These are phyloP conservation scores for Mesorhabditis sp. DNA, from an alignment of 2,888 invertebrate species.

Conservation along the genomic window DNA sequence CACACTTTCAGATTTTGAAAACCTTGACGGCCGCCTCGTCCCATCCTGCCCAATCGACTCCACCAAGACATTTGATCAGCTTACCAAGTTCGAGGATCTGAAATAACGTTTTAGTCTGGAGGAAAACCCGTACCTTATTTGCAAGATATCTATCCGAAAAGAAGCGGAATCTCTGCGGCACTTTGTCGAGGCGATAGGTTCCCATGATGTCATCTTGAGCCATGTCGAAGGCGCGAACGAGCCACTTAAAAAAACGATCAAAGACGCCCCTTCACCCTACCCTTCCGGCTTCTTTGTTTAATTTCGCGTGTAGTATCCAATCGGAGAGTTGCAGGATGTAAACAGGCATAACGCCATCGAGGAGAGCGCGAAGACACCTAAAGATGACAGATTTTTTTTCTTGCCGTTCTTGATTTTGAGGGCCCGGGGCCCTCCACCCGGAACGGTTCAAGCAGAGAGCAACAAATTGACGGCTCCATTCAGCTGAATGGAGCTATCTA, in stretches of 20 bases:
- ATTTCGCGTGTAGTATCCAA: background rate
- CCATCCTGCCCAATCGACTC: background rate
- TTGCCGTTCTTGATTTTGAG: background rate
- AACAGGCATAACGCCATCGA: background rate
- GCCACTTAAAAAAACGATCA: background rate
- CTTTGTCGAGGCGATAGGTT: background rate
- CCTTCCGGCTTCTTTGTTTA: background rate
- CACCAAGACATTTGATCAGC: constrained; percentile 3
- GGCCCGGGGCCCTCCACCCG: no score
- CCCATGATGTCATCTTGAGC: background rate
- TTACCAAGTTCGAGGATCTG: constrained; percentile 1
- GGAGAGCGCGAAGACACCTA: background rate
- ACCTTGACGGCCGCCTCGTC: background rate
- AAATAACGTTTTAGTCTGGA: background rate
- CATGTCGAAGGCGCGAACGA: background rate
- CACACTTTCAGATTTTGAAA: background rate
- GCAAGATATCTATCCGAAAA: background rate
- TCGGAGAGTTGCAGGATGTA: background rate
- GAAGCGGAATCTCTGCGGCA: background rate
- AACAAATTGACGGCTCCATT: no score
- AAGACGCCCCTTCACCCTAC: background rate
- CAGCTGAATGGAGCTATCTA: no score
- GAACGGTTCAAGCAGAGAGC: no score
- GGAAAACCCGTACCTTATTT: background rate
- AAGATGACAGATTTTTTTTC: background rate